These are phyloP conservation scores for Calyptommatus sinebrachiatus DNA, from an alignment of 2,113 vertebrate species.

Conservation along the genomic window DNA sequence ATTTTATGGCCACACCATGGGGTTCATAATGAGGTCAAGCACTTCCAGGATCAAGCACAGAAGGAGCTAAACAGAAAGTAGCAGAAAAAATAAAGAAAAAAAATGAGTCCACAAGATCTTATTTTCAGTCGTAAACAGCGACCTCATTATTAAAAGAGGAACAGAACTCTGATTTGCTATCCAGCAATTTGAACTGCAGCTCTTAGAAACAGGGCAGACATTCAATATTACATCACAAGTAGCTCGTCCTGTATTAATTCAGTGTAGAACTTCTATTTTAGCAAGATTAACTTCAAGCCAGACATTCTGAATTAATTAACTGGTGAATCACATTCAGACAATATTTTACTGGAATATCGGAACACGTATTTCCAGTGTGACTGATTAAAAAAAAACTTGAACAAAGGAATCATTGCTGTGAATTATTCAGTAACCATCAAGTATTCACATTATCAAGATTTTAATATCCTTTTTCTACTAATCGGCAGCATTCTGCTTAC, in stretches of 20 bases:
- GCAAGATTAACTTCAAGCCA: neutral
- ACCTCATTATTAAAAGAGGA: neutral
- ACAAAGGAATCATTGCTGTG: slow-evolving; percentile 52
- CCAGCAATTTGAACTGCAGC: neutral
- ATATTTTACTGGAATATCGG: slow-evolving; percentile 4
- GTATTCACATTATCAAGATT: slow-evolving; percentile 37
- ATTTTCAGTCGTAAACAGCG: neutral
- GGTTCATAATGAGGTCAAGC: neutral
- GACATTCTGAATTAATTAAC: neutral
- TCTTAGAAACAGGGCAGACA: neutral
- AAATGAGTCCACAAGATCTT: neutral
- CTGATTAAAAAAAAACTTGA: slow-evolving; percentile 34
- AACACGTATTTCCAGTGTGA: slow-evolving; percentile 49
- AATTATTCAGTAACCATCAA: slow-evolving; percentile 61
- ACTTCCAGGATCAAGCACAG: neutral
- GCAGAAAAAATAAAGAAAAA: neutral
- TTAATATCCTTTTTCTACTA: slow-evolving; percentile 55
- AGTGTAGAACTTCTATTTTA: neutral
- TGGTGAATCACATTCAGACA: neutral
- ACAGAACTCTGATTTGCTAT: neutral
- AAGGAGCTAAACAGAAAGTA: neutral
- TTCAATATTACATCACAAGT: neutral
- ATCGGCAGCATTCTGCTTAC: slow-evolving; percentile 59
- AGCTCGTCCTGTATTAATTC: neutral
- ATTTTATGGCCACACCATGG: neutral